phyloP scores from a whole-genome alignment of 2,113 vertebrate genomes.

The Rhinopomastus cyanomelas region DNA sequence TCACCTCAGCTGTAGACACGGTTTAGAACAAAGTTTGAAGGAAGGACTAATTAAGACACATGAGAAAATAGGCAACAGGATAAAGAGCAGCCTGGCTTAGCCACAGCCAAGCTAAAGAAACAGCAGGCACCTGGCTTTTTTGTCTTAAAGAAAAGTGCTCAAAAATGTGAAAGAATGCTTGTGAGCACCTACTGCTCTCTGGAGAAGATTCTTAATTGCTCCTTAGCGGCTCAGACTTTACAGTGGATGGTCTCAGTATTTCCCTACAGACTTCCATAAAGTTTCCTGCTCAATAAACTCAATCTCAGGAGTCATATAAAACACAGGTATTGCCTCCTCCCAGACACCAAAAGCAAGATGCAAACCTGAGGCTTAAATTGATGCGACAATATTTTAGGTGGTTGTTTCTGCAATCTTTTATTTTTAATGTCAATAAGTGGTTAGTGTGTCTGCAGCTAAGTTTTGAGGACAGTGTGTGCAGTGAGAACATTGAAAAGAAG shows the following conservation, averaged over 20 bases:
- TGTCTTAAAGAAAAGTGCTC: neutral
- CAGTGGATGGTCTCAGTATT: neutral
- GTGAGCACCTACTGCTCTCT: neutral
- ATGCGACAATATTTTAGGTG: neutral
- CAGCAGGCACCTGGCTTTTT: neutral
- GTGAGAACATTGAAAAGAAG: neutral
- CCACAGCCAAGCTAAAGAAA: neutral
- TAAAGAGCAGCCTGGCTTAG: neutral
- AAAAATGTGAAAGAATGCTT: neutral
- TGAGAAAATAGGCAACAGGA: conserved; percentile 22
- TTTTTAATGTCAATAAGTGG: neutral
- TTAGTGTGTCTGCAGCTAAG: neutral
- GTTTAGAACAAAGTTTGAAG: conserved; percentile 7
- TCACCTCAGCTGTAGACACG: neutral
- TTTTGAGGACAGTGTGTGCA: neutral
- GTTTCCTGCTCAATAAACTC: neutral
- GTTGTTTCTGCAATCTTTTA: neutral
- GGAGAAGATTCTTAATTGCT: neutral
- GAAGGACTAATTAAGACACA: conserved; percentile 41
- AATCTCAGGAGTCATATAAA: neutral
- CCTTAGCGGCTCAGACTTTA: neutral
- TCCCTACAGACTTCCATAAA: neutral
- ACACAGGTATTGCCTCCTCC: neutral
- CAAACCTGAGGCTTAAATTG: neutral
- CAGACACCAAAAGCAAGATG: neutral